phyloP scores from a whole-genome alignment of 2,888 invertebrate species.

The Cantharis rustica region DNA sequence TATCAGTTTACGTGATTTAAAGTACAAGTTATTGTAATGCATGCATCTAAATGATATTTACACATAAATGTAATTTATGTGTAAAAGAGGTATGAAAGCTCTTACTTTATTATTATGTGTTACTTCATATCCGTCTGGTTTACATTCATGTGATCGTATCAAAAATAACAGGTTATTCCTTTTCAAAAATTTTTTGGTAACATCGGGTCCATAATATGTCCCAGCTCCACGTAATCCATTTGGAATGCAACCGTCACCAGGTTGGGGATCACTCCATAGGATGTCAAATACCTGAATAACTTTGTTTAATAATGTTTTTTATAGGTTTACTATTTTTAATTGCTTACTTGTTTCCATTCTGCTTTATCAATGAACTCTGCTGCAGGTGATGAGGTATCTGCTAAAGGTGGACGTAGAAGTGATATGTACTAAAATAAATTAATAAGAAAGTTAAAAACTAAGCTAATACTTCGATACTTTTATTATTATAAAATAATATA shows the following conservation, averaged over 20 bases:
- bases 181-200: slow-evolving; percentile 77
- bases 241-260: slow-evolving; percentile 76
- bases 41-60: too few species aligned
- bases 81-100: too few species aligned
- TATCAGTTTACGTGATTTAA: too few species aligned
- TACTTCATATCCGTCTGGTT: slow-evolving; percentile 89
- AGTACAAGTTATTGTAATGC: too few species aligned
- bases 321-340: not conserved
- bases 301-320: not conserved
- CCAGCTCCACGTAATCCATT: slow-evolving; percentile 89
- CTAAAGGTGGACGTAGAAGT: slow-evolving; percentile 80
- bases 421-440: slow-evolving; percentile 80
- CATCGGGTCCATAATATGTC: slow-evolving; percentile 91
- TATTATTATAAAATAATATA: too few species aligned
- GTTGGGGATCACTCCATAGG: slow-evolving; percentile 91
- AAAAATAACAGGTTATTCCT: slow-evolving; percentile 78
- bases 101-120: slow-evolving; percentile 80
- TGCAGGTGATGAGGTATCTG: slow-evolving; percentile 66
- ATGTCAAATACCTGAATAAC: slow-evolving; percentile 79
- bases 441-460: too few species aligned
- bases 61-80: too few species aligned
- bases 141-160: slow-evolving; percentile 92
- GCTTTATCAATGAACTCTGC: slow-evolving; percentile 76
- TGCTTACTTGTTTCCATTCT: slow-evolving; percentile 86
- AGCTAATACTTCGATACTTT: too few species aligned